phyloP scores from a whole-genome alignment of 2,888 invertebrate species.

The Abrostola tripartita region DNA sequence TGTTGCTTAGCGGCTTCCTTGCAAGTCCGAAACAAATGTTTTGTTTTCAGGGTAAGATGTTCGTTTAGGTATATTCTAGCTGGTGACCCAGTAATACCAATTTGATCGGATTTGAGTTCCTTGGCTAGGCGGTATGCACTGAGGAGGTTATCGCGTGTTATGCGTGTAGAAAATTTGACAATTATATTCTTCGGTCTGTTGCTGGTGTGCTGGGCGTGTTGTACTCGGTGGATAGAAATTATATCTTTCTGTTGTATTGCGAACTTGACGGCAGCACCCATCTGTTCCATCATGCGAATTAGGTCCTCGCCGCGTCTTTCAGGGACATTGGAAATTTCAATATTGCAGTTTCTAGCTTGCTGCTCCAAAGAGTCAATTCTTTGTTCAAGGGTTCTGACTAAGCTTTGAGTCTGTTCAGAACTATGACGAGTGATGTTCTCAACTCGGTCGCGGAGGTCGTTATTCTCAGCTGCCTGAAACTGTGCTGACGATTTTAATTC shows the following conservation, averaged over 20 bases:
- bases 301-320: conserved; percentile 1
- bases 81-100: background rate
- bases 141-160: background rate
- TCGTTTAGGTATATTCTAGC: background rate
- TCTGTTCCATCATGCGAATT: background rate
- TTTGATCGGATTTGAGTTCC: background rate
- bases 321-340: conserved; percentile 13
- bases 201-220: background rate
- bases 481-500: background rate
- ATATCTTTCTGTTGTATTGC: background rate
- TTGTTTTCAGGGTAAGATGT: background rate
- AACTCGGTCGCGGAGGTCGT: background rate
- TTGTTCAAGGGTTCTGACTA: background rate
- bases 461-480: background rate
- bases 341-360: background rate
- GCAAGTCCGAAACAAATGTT: conserved; percentile 4
- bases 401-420: background rate
- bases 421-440: background rate
- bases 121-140: background rate
- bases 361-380: conserved; percentile 10
- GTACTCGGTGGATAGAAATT: background rate
- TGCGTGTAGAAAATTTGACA: background rate
- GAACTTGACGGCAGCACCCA: background rate
- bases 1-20: background rate
- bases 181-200: conserved; percentile 6